Conservation (phyloP, 35 echinoderm and acorn worm genomes). For the Holothuria glaberrima region DNA sequence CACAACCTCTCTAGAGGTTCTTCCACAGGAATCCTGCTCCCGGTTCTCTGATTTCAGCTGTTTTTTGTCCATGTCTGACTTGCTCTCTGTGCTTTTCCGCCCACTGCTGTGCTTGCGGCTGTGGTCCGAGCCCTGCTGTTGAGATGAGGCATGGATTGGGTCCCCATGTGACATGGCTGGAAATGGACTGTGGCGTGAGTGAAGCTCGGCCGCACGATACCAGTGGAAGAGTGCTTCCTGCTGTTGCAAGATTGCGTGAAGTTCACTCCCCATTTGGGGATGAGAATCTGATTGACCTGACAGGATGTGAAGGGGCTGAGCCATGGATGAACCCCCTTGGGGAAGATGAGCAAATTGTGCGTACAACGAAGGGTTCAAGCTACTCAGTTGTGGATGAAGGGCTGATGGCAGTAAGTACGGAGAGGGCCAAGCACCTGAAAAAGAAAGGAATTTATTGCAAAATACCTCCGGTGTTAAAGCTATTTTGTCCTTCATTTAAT, state of each 20-base stretch:
- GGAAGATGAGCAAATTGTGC: constrained; percentile 73
- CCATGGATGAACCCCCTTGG: constrained; percentile 26
- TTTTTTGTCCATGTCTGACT: constrained; percentile 33
- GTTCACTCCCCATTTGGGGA: constrained; percentile 49
- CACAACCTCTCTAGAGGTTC: constrained; percentile 14
- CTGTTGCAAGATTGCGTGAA: constrained; percentile 84
- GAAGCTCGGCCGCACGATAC: constrained; percentile 71
- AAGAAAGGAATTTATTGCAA: background rate
- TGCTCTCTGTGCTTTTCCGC: constrained; percentile 26
- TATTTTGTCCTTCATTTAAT: background rate
- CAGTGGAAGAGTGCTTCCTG: constrained; percentile 75
- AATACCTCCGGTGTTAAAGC: background rate
- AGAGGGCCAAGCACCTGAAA: constrained; percentile 66
- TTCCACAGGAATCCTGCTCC: constrained; percentile 35
- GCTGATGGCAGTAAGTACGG: constrained; percentile 70
- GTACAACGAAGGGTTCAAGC: constrained; percentile 46
- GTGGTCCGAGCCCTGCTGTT: constrained; percentile 21
- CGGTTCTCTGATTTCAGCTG: constrained; percentile 13
- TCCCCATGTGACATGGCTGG: constrained; percentile 24
- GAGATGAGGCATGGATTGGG: background rate
- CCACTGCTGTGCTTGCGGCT: constrained; percentile 43
- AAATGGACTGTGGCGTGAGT: constrained; percentile 51
- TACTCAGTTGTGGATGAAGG: constrained; percentile 75
- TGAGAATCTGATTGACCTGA: constrained; percentile 54
- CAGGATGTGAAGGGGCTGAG: constrained; percentile 66